Conservation (phyloP, 2,797 vertebrate species). For the Glossophaga mutica region DNA sequence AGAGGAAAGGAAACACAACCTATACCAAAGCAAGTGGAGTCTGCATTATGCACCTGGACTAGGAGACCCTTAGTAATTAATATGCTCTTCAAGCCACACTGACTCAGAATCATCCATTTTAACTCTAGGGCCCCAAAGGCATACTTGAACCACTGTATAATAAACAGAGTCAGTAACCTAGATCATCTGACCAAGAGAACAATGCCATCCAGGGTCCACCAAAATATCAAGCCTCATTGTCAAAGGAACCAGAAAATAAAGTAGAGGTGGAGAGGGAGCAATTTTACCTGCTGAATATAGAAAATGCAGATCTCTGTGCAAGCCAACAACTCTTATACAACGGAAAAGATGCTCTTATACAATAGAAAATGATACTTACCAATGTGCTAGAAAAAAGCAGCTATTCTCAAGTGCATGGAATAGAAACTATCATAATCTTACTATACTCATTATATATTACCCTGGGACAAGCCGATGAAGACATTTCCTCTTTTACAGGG, state of each 20-base stretch:
- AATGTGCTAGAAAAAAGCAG: background rate
- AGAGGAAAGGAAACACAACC: background rate
- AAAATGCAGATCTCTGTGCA: background rate
- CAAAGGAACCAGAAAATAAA: constrained; percentile 30
- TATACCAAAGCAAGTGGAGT: background rate
- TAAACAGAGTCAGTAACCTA: constrained; percentile 3
- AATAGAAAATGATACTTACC: background rate
- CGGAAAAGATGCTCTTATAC: background rate
- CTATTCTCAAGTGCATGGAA: background rate
- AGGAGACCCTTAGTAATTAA: background rate
- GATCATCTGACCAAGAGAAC: background rate
- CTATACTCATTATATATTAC: background rate
- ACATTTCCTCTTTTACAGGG: background rate
- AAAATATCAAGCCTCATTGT: background rate
- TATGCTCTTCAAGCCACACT: background rate
- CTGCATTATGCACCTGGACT: background rate
- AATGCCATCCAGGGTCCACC: background rate
- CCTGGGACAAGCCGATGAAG: background rate
- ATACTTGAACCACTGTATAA: background rate
- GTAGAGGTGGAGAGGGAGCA: background rate
- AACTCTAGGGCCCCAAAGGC: background rate
- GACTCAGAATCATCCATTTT: background rate
- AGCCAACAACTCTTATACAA: background rate
- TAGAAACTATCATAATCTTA: constrained; percentile 7
- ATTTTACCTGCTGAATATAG: background rate